Base-by-base conservation (phyloP, 2,113 vertebrate species). In the Benitochromis conjunctus region DNA sequence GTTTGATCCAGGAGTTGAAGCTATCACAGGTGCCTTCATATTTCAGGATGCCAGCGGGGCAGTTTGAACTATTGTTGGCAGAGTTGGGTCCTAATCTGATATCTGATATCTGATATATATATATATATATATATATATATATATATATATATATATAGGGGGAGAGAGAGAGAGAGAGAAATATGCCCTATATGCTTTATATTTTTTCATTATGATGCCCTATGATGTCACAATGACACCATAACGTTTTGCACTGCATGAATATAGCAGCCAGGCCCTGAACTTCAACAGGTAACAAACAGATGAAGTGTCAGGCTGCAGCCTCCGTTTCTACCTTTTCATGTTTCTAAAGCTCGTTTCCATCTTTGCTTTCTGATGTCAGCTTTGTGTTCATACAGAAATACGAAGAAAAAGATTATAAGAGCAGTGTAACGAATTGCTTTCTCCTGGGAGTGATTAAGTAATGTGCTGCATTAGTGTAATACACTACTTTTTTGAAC, bases 351-450 rank as follows among this genome's bases (percentile, higher is more conserved):
- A 34, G 38, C 31, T 36, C 31, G 3, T 36, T 1, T 3, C 36
- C 58, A 7, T n/a, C 31, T 62, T 62, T 3, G 0, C 58, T 62
- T n/a, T 0, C 58, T 11, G 58, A 36, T 62, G 58, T 62, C 31
- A n/a, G 9, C 31, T 62, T 62, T 62, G 60, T 0, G 3, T 36
- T 60, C 57, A 60, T 4, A 10, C 14, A 34, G 8, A 60, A 60
- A 1, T 19, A 18, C 57, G 31, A 1, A 60, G 26, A 60, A 8
- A 36, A 36, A 4, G 0, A 36, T 0, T 62, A 9, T 62, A 34
- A 9, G 36, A 38, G 36, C 9, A 38, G 58, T 1, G 58, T 11
- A 36, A 64, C 9, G 0, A n/a, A 64, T 64, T 64, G 12, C 58
- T 62, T n/a, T 62, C 9, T n/a, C 58, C 58, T 62, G 58, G 53